Base-by-base conservation (phyloP, 2,797 vertebrate species). In the Sebastes steindachneri region DNA sequence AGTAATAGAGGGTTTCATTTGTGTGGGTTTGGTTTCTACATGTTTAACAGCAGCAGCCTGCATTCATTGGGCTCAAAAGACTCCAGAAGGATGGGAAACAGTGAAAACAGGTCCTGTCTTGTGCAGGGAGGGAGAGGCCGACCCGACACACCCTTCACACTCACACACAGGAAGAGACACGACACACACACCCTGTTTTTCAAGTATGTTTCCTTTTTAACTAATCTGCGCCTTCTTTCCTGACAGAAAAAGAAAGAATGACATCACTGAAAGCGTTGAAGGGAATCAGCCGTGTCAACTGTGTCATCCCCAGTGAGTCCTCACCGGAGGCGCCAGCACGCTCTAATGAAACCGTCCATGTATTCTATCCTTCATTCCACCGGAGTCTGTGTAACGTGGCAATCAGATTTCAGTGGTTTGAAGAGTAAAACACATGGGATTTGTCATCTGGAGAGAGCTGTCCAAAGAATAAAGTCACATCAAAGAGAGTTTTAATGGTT, bases 321-420 rank as follows among this genome's bases (percentile, higher is more conserved):
- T 59, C 79, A 29, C 48, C 55, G 12, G 66, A 76, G 76, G 59
- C 12, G 7, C 26, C 83, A 23, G 58, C 70, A 1, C 19, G 3
- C 68, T 74, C 70, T 75, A 79, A 64, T 78, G 95, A 96, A 95
- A 93, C 94, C 3, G 87, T 97, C 97, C 96, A 95, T 97, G 96
- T 93, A 80, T 97, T 93, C 95, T 98, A 97, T 98, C 98, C 98
- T 99, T 99, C 98, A 99, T 99, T 98, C 98, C 98, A 99, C 98
- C 98, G 98, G 98, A 99, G 98, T 99, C 98, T 99, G 98, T 99
- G 92, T 96, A 91, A 65, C 81, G 95, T 96, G 90, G 87, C 88
- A 97, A 96, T 96, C 98, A 99, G 98, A 99, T 99, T 99, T 99
- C 98, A 97, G 97, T 99, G 98, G 97, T 93, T 95, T 99, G 98